A percentile compares a stretch with the other conserved stretches of the same genome.
Conservation (phyloP, 2,797 vertebrate genomes). For the Poeciliopsis gracilis region DNA sequence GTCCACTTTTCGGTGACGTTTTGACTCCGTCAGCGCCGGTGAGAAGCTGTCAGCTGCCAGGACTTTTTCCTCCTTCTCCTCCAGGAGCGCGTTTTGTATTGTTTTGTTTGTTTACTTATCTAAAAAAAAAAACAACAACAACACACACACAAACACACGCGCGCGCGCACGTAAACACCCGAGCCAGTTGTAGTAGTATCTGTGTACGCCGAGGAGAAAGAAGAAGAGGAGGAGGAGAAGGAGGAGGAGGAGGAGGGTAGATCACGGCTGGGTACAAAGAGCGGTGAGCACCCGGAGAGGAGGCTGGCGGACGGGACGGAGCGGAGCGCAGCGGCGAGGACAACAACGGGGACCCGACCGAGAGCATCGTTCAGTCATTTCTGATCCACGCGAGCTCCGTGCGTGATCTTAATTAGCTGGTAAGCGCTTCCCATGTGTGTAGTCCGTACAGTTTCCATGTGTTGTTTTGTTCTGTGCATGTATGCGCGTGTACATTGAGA, state of each 20-base stretch:
- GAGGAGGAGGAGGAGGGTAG: conserved; percentile 34
- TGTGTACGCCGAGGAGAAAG: conserved; percentile 31
- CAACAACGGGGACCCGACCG: conserved; percentile 53
- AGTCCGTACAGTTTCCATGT: conserved; percentile 6
- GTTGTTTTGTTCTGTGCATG: conserved; percentile 43
- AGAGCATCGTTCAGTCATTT: conserved; percentile 49
- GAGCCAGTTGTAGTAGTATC: conserved; percentile 34
- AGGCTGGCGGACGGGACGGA: conserved; percentile 66
- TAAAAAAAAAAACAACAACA: not conserved
- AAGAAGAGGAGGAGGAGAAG: not conserved
- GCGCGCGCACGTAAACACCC: not conserved
- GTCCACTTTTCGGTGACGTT: not conserved
- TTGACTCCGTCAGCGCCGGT: conserved; percentile 4
- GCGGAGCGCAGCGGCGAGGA: conserved; percentile 50
- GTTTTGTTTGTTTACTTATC: not conserved
- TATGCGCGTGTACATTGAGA: conserved; percentile 67
- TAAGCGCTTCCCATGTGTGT: conserved; percentile 35
- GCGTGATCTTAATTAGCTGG: conserved; percentile 31
- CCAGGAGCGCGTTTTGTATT: conserved; percentile 15
- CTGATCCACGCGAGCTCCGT: conserved; percentile 1
- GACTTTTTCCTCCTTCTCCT: conserved; percentile 24
- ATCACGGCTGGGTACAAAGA: conserved; percentile 69
- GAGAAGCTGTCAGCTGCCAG: conserved; percentile 50
- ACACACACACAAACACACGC: conserved; percentile 9
- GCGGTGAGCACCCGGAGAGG: conserved; percentile 68